A percentile compares a stretch with the other conserved stretches of the same genome.
Conservation (phyloP, 2,888 invertebrate species). For the Adelognathus sp. region DNA sequence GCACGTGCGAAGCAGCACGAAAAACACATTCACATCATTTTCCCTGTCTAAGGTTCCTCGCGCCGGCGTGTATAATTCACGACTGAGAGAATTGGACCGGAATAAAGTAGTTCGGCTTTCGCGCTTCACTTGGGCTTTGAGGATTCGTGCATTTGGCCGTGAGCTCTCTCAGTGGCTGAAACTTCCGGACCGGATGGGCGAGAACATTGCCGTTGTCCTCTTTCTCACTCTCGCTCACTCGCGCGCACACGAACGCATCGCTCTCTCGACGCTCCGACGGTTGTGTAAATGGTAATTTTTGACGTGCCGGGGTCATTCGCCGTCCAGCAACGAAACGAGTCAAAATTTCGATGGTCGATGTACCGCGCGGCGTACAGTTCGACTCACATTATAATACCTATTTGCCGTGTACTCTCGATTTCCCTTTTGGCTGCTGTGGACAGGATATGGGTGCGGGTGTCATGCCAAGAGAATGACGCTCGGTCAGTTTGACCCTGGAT, state of each 20-base stretch:
- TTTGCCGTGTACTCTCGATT: constrained; percentile 13
- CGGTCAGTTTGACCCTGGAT: constrained; percentile 73
- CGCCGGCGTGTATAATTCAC: constrained; percentile 60
- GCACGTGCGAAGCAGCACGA: neutral
- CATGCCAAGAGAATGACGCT: constrained; percentile 54
- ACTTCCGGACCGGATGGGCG: constrained; percentile 67
- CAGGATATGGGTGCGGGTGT: constrained; percentile 65
- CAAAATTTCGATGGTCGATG: constrained; percentile 23
- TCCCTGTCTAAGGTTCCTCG: constrained; percentile 61
- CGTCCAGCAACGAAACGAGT: constrained; percentile 12
- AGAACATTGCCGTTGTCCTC: constrained; percentile 50
- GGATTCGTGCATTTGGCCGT: constrained; percentile 36
- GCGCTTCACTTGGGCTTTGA: constrained; percentile 54
- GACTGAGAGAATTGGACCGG: constrained; percentile 67
- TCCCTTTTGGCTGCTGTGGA: constrained; percentile 24
- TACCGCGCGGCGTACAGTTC: neutral
- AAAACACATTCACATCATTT: constrained; percentile 39
- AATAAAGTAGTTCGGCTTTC: constrained; percentile 70
- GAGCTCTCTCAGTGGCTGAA: constrained; percentile 41
- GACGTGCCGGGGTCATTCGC: constrained; percentile 28
- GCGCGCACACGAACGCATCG: neutral
- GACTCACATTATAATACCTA: neutral
- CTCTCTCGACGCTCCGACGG: constrained; percentile 42
- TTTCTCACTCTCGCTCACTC: neutral
- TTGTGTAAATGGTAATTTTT: constrained; percentile 63